These are phyloP conservation scores for Cryptoprocta ferox DNA, from an alignment of 2,797 vertebrate species.

Conservation along the genomic window DNA sequence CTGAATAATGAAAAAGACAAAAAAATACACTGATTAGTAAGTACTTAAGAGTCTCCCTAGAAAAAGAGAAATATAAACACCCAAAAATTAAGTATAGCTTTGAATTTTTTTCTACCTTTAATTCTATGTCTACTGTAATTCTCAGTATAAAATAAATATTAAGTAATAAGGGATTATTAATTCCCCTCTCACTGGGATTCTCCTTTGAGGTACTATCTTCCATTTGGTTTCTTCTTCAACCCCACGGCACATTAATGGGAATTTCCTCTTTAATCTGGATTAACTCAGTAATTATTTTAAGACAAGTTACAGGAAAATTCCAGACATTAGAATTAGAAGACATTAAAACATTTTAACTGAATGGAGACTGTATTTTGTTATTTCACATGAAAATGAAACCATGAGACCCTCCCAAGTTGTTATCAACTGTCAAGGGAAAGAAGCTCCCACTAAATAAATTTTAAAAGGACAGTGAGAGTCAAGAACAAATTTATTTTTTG, in stretches of 20 bases:
- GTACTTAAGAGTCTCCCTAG: neutral
- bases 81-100: neutral
- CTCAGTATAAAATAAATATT: neutral
- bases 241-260: neutral
- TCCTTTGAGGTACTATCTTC: neutral
- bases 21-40: neutral
- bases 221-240: neutral
- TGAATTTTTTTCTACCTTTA: neutral
- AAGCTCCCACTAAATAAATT: neutral
- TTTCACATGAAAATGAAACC: neutral
- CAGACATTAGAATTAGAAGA: neutral
- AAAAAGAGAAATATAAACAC: neutral
- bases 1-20: neutral
- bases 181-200: neutral
- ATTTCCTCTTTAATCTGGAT: neutral
- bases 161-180: neutral
- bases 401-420: neutral
- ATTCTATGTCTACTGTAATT: neutral
- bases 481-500: neutral
- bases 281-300: neutral
- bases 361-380: neutral
- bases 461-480: neutral
- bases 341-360: neutral
- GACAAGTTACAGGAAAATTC: neutral
- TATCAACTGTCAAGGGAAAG: neutral